These are phyloP conservation scores for Pycnomerus fuliginosus DNA, from an alignment of 2,888 invertebrate genomes.

Conservation along the genomic window DNA sequence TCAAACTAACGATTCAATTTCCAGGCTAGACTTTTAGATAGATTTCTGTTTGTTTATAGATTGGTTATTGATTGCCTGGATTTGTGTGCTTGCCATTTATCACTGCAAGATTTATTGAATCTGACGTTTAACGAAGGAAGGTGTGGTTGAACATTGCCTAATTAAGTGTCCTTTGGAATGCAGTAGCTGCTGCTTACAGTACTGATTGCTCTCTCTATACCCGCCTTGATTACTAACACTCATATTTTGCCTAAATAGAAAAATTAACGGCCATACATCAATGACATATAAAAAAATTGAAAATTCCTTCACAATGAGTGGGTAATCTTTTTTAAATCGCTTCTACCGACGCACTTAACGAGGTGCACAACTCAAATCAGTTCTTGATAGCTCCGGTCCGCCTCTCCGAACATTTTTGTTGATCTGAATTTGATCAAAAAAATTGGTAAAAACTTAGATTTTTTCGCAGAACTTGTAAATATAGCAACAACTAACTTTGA, in stretches of 20 bases:
- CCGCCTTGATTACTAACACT: conserved; percentile 22
- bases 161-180: conserved; percentile 29
- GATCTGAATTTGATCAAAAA: too few relatives aligned
- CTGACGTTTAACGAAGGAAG: conserved; percentile 22
- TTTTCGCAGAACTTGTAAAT: too few relatives aligned
- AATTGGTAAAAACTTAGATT: too few relatives aligned
- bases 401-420: too few relatives aligned
- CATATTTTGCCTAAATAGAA: conserved; percentile 17
- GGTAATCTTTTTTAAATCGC: too few relatives aligned
- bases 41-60: conserved; percentile 3
- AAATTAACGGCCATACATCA: conserved; percentile 21
- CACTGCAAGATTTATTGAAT: conserved; percentile 21
- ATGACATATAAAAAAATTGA: too few relatives aligned
- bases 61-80: conserved; percentile 24
- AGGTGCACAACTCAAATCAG: too few relatives aligned
- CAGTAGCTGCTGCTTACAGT: conserved; percentile 24
- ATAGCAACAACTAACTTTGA: too few relatives aligned
- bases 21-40: background rate
- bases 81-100: conserved; percentile 24
- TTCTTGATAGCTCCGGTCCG: too few relatives aligned
- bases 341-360: too few relatives aligned
- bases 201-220: conserved; percentile 24
- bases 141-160: conserved; percentile 29
- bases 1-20: conserved; percentile 9
- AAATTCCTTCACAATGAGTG: too few relatives aligned